A percentile compares a stretch with the other conserved stretches of the same genome.
Conservation (phyloP, 2,113 vertebrate species). For the Ciconia stormi region DNA sequence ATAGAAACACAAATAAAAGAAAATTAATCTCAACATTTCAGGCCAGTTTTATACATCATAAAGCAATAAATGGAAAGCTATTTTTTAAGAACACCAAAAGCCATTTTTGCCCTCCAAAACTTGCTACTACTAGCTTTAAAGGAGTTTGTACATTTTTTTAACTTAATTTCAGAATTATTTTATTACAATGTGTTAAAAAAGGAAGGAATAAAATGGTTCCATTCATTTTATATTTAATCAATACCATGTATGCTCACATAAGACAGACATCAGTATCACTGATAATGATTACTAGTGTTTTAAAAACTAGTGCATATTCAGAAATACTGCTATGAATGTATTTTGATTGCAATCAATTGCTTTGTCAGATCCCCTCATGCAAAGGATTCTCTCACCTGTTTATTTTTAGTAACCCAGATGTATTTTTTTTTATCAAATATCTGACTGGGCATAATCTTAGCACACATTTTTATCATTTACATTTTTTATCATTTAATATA, state of each 20-base stretch:
- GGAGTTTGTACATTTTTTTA: neutral
- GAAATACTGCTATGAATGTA: neutral
- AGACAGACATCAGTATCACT: neutral
- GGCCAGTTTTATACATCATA: slow-evolving; percentile 9
- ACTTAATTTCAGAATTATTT: neutral
- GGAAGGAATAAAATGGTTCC: neutral
- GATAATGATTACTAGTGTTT: neutral
- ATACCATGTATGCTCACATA: neutral
- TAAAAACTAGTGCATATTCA: neutral
- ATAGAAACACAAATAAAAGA: neutral
- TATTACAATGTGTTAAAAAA: neutral
- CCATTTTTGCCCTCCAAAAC: neutral
- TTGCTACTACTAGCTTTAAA: neutral
- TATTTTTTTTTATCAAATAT: neutral
- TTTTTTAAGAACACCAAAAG: neutral
- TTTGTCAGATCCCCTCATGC: neutral
- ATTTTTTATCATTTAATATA: neutral
- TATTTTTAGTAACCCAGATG: neutral
- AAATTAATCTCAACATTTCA: neutral
- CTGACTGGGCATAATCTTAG: neutral
- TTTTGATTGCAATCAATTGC: neutral
- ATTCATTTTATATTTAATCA: neutral
- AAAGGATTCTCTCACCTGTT: neutral
- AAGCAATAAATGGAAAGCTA: neutral
- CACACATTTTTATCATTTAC: neutral